phyloP scores from a whole-genome alignment of 2,113 vertebrate species.

The Balaenoptera acutorostrata region DNA sequence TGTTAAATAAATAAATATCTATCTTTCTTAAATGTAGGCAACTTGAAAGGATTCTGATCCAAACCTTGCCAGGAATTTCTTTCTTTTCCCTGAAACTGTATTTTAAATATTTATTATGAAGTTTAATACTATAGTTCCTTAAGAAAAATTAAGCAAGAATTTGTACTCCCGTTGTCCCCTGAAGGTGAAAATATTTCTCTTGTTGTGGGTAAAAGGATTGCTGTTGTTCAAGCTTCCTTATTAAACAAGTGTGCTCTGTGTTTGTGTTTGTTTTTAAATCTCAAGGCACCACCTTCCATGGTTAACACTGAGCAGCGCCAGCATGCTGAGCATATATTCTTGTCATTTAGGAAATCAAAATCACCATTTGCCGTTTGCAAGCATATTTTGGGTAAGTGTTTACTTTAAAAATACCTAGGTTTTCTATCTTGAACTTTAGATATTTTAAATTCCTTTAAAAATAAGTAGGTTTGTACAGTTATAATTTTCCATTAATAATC shows the following conservation, averaged over 20 bases:
- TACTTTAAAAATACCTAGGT: background rate
- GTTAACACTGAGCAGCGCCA: constrained; percentile 97
- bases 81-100: background rate
- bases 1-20: background rate
- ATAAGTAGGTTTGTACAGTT: background rate
- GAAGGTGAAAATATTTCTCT: background rate
- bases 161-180: background rate
- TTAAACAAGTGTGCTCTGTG: background rate
- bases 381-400: constrained; percentile 94
- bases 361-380: constrained; percentile 98
- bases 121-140: background rate
- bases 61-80: constrained; percentile 9
- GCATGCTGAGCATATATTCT: constrained; percentile 98
- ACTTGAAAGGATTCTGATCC: constrained; percentile 2
- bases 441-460: constrained; percentile 50
- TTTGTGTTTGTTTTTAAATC: constrained; percentile 43
- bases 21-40: constrained; percentile 9
- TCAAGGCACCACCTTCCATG: constrained; percentile 98
- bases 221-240: background rate
- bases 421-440: constrained; percentile 15
- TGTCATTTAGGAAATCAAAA: constrained; percentile 99
- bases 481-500: background rate
- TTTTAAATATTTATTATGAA: constrained; percentile 33
- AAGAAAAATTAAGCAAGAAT: background rate
- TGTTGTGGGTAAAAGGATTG: background rate